phyloP scores from a whole-genome alignment of 64 coral and sea anemone species.

The Dendrophyllia cribrosa region DNA sequence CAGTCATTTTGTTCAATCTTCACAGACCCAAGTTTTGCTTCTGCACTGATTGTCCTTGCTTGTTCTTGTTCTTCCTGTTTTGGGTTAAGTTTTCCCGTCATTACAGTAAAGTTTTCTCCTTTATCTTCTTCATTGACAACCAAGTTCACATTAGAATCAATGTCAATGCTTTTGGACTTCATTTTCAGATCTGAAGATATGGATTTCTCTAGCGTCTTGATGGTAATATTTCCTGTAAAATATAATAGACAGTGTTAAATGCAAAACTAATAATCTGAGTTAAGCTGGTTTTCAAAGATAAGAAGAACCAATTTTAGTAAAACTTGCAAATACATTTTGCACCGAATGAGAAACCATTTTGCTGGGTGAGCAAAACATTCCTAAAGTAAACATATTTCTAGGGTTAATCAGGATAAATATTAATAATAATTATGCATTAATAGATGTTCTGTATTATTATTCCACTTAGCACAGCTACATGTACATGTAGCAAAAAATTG shows the following conservation, averaged over 20 bases:
- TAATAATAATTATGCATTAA: too few relatives aligned
- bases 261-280: background rate
- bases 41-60: slow-evolving; percentile 14
- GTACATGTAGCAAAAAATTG: too few relatives aligned
- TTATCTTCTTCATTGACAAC: slow-evolving; percentile 1
- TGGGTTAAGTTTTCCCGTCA: slow-evolving; percentile 33
- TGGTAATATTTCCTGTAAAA: slow-evolving; percentile 20
- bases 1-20: slow-evolving; percentile 59
- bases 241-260: background rate
- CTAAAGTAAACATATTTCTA: too few relatives aligned
- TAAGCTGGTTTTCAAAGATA: too few relatives aligned
- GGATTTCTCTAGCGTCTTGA: slow-evolving; percentile 23
- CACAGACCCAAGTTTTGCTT: slow-evolving; percentile 69
- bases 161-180: slow-evolving; percentile 31
- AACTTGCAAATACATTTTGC: too few relatives aligned
- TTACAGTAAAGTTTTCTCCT: slow-evolving; percentile 26
- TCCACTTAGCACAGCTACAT: too few relatives aligned
- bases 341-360: too few relatives aligned
- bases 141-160: slow-evolving; percentile 24
- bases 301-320: too few relatives aligned
- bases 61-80: background rate
- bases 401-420: too few relatives aligned
- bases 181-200: slow-evolving; percentile 3
- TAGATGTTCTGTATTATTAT: too few relatives aligned
- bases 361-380: too few relatives aligned